Percentiles rank a stretch among this genome's conserved stretches.
Evolutionary conservation across 1,140 invertebrate genomes (phyloP).

Genomic region (Cotesia glomerata): DNA sequence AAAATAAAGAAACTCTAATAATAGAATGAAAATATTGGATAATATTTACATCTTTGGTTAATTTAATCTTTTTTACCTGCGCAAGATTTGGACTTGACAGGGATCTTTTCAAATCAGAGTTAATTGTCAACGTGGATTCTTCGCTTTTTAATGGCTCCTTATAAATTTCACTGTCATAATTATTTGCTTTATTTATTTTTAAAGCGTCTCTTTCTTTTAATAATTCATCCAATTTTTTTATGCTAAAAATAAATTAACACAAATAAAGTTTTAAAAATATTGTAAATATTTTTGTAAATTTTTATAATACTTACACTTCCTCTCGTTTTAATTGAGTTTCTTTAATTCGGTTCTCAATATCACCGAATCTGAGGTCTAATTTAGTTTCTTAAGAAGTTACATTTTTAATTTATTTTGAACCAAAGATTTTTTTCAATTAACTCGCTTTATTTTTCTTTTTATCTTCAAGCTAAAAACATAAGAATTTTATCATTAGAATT

Average conservation of each 20-base stretch:
- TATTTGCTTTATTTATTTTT: slow-evolving; percentile 50
- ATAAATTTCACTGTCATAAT: slow-evolving; percentile 50
- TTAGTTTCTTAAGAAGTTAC: no score
- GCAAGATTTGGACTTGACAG: slow-evolving; percentile 77
- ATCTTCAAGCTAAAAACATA: no score
- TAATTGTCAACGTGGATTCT: slow-evolving; percentile 42
- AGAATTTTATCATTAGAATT: no score
- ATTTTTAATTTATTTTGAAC: no score
- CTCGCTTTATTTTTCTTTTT: no score
- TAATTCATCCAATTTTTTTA: slow-evolving; percentile 30
- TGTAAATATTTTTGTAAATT: no score
- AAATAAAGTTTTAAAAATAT: no score
- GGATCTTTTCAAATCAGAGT: slow-evolving; percentile 66
- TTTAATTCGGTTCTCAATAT: no score
- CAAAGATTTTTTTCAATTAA: no score
- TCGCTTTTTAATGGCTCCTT: slow-evolving; percentile 61
- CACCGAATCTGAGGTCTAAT: no score
- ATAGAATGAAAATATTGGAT: slow-evolving; percentile 33
- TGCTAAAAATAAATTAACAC: slow-evolving; percentile 6
- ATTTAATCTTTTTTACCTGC: slow-evolving; percentile 65
- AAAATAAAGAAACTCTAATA: background rate
- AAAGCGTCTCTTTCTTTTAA: slow-evolving; percentile 22
- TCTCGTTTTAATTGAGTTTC: no score
- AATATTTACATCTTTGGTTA: slow-evolving; percentile 47
- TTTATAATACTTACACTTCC: no score